Conservation (phyloP, 2,113 vertebrate species). For the Tyrannus savana region DNA sequence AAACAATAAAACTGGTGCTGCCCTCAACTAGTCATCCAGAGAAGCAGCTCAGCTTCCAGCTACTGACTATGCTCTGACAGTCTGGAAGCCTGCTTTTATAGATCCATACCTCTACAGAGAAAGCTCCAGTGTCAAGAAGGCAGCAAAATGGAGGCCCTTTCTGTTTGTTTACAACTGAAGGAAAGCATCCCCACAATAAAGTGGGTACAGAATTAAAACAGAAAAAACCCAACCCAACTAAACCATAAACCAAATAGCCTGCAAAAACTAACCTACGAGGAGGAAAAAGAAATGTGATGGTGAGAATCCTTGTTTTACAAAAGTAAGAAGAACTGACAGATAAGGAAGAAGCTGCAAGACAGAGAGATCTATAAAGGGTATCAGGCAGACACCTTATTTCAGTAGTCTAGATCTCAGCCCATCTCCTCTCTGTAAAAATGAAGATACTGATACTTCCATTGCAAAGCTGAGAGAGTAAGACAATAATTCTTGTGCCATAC, state of each 20-base stretch:
- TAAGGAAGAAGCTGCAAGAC: background rate
- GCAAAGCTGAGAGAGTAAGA: background rate
- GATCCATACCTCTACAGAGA: background rate
- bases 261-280: background rate
- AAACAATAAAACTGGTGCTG: too few species aligned
- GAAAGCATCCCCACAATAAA: background rate
- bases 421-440: background rate
- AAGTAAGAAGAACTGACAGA: background rate
- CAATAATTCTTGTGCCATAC: background rate
- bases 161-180: background rate
- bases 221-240: background rate
- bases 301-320: background rate
- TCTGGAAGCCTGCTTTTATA: background rate
- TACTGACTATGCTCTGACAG: background rate
- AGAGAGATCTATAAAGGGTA: background rate
- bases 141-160: background rate
- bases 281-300: background rate
- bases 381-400: background rate
- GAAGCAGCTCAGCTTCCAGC: background rate
- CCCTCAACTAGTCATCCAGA: too few species aligned
- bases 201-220: background rate
- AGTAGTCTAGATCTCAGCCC: background rate
- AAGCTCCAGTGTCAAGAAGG: background rate
- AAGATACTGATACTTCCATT: background rate
- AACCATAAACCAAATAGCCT: background rate